Evolutionary conservation across 30 jellyfish, hydroid and myxozoan species (phyloP).

Genomic region (Hydractinia echinata): DNA sequence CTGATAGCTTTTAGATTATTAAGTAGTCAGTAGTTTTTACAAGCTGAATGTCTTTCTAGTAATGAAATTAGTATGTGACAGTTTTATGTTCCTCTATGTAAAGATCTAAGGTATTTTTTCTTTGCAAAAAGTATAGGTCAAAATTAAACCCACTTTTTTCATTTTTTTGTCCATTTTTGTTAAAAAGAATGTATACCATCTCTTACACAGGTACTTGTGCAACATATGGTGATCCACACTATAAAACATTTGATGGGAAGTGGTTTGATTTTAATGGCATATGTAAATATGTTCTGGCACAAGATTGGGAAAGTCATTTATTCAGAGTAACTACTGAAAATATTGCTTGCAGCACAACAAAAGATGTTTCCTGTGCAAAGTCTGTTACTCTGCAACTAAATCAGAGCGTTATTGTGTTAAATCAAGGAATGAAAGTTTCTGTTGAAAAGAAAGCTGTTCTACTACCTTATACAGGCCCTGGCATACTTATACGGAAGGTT

Average conservation of each 20-base stretch:
- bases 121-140: no score
- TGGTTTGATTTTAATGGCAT: constrained; percentile 63
- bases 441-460: constrained; percentile 30
- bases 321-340: constrained; percentile 31
- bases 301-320: constrained; percentile 27
- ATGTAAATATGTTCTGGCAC: constrained; percentile 58
- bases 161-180: no score
- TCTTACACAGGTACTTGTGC: constrained; percentile 50
- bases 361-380: constrained; percentile 45
- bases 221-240: constrained; percentile 68
- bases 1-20: no score
- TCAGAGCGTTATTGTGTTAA: constrained; percentile 26
- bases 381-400: constrained; percentile 35
- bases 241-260: constrained; percentile 60
- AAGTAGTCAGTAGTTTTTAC: no score
- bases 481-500: constrained; percentile 44
- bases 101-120: no score
- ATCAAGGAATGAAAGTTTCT: constrained; percentile 1
- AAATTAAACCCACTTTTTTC: no score
- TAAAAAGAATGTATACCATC: not conserved
- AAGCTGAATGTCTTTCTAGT: no score
- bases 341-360: constrained; percentile 38
- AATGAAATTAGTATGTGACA: no score
- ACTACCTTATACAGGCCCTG: constrained; percentile 50
- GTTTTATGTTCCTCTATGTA: no score